These are phyloP conservation scores for Diprion similis DNA, from an alignment of 1,140 invertebrate species.

Conservation along the genomic window DNA sequence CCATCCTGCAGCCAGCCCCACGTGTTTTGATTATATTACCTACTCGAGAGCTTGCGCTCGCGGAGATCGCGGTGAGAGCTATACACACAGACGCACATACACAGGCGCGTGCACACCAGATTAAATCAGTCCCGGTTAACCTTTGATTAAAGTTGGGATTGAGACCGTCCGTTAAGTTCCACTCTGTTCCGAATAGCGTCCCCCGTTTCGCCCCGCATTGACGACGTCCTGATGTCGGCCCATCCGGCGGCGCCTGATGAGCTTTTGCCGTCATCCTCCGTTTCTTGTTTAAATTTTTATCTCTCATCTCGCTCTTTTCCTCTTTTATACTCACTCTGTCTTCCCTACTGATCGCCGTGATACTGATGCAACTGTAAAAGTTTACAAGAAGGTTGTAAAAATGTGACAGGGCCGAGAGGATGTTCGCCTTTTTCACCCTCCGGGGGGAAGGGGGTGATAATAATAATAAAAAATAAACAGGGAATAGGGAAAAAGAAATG, in stretches of 20 bases:
- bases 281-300: too few relatives aligned
- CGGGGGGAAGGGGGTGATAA: too few relatives aligned
- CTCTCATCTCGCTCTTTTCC: too few relatives aligned
- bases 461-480: too few relatives aligned
- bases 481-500: too few relatives aligned
- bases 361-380: too few relatives aligned
- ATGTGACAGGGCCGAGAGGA: too few relatives aligned
- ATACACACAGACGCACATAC: slow-evolving; percentile 20
- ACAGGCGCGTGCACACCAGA: slow-evolving; percentile 39
- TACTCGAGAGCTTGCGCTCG: slow-evolving; percentile 28
- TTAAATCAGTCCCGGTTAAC: slow-evolving; percentile 62
- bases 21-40: slow-evolving; percentile 63
- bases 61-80: background rate
- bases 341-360: too few relatives aligned
- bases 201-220: background rate
- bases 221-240: background rate
- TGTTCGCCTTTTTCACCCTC: too few relatives aligned
- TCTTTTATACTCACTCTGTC: too few relatives aligned
- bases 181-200: background rate
- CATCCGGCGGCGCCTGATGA: background rate
- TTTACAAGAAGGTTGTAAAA: too few relatives aligned
- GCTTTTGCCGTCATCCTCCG: background rate
- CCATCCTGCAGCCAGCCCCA: slow-evolving; percentile 36
- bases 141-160: slow-evolving; percentile 62
- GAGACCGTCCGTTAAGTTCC: slow-evolving; percentile 57